These are phyloP conservation scores for Pongo abelii DNA, from an alignment of 2,113 vertebrate genomes.

Conservation along the genomic window DNA sequence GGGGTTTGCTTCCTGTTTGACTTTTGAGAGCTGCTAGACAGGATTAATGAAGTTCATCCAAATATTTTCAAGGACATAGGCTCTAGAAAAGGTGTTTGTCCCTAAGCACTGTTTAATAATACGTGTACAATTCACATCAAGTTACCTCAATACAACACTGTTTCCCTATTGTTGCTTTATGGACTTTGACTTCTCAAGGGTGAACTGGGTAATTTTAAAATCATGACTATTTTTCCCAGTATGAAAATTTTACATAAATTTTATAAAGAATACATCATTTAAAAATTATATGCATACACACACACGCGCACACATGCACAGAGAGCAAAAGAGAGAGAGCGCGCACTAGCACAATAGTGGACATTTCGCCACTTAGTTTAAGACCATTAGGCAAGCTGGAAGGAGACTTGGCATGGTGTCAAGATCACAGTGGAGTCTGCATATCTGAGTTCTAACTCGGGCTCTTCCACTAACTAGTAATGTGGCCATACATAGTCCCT, in stretches of 20 bases:
- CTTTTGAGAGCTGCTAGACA: constrained; percentile 23
- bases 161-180: not conserved
- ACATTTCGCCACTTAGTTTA: not conserved
- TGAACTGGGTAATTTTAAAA: not conserved
- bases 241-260: not conserved
- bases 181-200: not conserved
- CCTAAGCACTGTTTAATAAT: not conserved
- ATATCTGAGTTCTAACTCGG: not conserved
- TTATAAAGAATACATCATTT: not conserved
- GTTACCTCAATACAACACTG: not conserved
- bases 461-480: not conserved
- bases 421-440: not conserved
- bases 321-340: too few species aligned
- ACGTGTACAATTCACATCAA: not conserved
- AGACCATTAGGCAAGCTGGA: not conserved
- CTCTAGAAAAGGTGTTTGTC: constrained; percentile 40
- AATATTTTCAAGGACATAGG: constrained; percentile 45
- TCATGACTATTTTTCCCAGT: not conserved
- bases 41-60: constrained; percentile 47
- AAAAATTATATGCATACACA: not conserved
- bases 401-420: not conserved
- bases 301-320: not conserved
- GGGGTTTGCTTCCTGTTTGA: constrained; percentile 50
- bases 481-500: not conserved
- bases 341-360: not conserved